Evolutionary conservation across 1,140 invertebrate genomes (phyloP).

Genomic region (Drosophila bocqueti): DNA sequence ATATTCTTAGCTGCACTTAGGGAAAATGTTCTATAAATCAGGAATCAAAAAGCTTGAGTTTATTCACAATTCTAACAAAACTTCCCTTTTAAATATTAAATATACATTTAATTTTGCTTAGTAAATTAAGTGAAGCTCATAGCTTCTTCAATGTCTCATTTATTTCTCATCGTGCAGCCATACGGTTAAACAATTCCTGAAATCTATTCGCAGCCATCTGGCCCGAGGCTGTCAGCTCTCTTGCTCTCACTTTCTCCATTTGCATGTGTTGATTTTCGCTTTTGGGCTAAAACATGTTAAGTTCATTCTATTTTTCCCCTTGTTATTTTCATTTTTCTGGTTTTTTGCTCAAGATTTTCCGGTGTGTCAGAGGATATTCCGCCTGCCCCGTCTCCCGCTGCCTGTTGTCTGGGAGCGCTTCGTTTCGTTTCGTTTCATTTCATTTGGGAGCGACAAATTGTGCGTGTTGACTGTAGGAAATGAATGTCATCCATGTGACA

Average conservation of each 20-base stretch:
- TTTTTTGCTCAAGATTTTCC: slow-evolving; percentile 60
- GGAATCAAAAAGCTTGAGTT: background rate
- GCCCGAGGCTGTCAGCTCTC: slow-evolving; percentile 49
- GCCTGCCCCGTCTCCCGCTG: slow-evolving; percentile 12
- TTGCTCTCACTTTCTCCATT: slow-evolving; percentile 19
- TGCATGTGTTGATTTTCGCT: slow-evolving; percentile 73
- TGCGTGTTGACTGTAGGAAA: slow-evolving; percentile 81
- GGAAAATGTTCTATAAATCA: background rate
- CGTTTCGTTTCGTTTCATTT: slow-evolving; percentile 68
- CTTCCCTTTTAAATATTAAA: background rate
- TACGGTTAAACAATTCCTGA: slow-evolving; percentile 28
- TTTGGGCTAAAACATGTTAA: slow-evolving; percentile 53
- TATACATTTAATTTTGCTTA: background rate
- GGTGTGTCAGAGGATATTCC: slow-evolving; percentile 32
- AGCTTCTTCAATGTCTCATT: background rate
- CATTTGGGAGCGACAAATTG: slow-evolving; percentile 79
- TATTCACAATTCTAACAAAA: background rate
- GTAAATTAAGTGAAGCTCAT: background rate
- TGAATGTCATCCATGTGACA: slow-evolving; percentile 79
- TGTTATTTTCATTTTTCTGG: slow-evolving; percentile 29
- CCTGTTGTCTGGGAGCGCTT: slow-evolving; percentile 51
- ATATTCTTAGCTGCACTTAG: background rate
- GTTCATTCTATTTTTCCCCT: slow-evolving; percentile 36
- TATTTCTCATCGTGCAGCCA: slow-evolving; percentile 1
- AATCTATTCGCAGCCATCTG: slow-evolving; percentile 50